These are phyloP conservation scores for Enteromius viviparus DNA, from an alignment of 2,797 vertebrate species.

Conservation along the genomic window DNA sequence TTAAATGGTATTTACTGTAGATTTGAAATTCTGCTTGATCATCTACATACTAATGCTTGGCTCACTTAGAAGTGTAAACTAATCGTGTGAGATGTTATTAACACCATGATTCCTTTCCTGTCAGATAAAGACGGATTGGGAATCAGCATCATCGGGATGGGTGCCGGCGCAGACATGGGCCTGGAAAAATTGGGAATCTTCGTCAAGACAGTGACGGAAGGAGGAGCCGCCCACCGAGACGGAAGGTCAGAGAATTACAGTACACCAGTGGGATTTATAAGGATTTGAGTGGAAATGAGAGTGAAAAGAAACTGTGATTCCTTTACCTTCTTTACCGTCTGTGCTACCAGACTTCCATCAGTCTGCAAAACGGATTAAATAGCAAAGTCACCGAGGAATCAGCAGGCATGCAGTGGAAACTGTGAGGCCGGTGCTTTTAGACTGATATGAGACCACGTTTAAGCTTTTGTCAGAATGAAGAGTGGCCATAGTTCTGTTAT, in stretches of 20 bases:
- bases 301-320: conserved; percentile 9
- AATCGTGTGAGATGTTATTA: not conserved
- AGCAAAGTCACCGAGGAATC: not conserved
- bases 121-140: conserved; percentile 92
- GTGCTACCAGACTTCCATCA: not conserved
- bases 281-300: conserved; percentile 23
- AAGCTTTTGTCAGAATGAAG: not conserved
- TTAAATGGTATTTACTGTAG: not conserved
- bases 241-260: conserved; percentile 78
- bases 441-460: conserved; percentile 10
- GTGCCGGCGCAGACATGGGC: conserved; percentile 95
- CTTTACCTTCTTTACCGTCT: conserved; percentile 3
- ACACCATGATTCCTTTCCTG: not conserved
- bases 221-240: conserved; percentile 91
- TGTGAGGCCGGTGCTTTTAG: not conserved
- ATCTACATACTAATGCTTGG: not conserved
- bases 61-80: not conserved
- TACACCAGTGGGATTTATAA: not conserved
- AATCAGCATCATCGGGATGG: conserved; percentile 99
- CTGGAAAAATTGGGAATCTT: conserved; percentile 98
- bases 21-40: not conserved
- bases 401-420: not conserved
- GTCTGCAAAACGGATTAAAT: conserved; percentile 3
- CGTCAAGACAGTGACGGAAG: conserved; percentile 95
- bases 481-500: not conserved